Base-by-base conservation (phyloP, 2,113 vertebrate species). In the Helogale parvula region DNA sequence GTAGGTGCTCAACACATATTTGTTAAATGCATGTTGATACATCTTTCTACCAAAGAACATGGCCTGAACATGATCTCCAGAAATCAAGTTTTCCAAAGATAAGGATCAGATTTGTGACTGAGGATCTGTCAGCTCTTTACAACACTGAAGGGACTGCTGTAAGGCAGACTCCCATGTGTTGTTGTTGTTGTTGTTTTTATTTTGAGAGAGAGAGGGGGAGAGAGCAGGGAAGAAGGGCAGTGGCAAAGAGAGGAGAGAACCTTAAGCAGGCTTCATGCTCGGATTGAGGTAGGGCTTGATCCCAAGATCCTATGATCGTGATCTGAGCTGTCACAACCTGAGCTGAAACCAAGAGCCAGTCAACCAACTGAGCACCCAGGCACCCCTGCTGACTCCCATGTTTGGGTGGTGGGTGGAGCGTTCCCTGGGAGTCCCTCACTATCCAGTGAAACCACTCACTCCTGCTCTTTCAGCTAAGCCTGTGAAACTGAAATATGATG, bases 121-220 rank as follows among this genome's bases (percentile, higher is more conserved):
- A 54, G 17, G 6, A 10, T 80, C 68, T 66, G 45, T 76, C 90
- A 80, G 15, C 41, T 90, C 66, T 81, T 21, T 1, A 96, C 35
- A 66, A 89, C 94, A n/a, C 69, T 96, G 77, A 77, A 97, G 95
- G 84, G 41, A 54, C 63, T 38, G 84, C 33, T 92, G 17, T 79
- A 80, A 92, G 95, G 92, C 45, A 88, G 31, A 85, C 12, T 80
- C 63, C 52, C 2, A 17, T 50, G 50, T 50, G 7, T 47, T 52
- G 17, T 57, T 25, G 21, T 60, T 60, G 57, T 60, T 60, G 21
- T 60, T 60, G 21, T 60, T 60, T 60, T 60, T 23, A 60, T 7
- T 60, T 60, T 54, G 54, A 57, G 57, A 57, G 57, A 23, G 54
- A 23, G 57, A 60, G 57, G 57, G 57, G 23, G 57, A 60, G 57